Evolutionary conservation across 2,797 vertebrate genomes (phyloP).

Genomic region (Sorex maritimensis): DNA sequence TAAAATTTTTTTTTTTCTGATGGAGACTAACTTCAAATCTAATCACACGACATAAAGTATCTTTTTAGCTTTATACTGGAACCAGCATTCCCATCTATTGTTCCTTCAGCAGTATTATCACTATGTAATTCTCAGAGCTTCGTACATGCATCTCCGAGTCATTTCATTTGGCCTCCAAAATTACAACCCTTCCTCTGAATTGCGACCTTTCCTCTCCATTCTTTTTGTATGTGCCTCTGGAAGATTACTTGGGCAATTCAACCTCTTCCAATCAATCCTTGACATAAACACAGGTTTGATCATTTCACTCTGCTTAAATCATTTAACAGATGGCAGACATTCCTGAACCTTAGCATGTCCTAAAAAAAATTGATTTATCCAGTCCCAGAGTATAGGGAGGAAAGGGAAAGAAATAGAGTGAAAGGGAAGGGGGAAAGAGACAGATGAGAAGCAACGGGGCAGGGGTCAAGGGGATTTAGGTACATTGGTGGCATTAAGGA

Average conservation of each 20-base stretch:
- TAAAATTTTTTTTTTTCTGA: conserved; percentile 15
- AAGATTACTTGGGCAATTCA: background rate
- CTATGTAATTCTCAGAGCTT: background rate
- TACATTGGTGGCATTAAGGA: too few relatives aligned
- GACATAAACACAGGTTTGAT: background rate
- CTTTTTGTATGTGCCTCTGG: background rate
- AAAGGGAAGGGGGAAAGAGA: too few relatives aligned
- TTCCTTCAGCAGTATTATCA: background rate
- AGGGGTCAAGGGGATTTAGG: too few relatives aligned
- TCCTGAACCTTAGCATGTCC: background rate
- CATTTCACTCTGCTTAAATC: conserved; percentile 16
- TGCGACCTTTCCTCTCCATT: background rate
- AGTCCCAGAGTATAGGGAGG: too few relatives aligned
- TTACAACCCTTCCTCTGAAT: background rate
- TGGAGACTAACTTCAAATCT: background rate
- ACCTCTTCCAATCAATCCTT: background rate
- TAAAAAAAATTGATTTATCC: background rate
- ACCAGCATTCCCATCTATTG: background rate
- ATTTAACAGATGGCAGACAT: background rate
- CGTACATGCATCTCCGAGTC: background rate
- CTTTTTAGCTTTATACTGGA: background rate
- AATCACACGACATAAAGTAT: background rate
- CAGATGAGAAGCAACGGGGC: too few relatives aligned
- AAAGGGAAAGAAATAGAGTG: too few relatives aligned
- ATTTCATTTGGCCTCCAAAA: conserved; percentile 2